Conservation (phyloP, 2,888 invertebrate species). For the Acrobasis repandana region DNA sequence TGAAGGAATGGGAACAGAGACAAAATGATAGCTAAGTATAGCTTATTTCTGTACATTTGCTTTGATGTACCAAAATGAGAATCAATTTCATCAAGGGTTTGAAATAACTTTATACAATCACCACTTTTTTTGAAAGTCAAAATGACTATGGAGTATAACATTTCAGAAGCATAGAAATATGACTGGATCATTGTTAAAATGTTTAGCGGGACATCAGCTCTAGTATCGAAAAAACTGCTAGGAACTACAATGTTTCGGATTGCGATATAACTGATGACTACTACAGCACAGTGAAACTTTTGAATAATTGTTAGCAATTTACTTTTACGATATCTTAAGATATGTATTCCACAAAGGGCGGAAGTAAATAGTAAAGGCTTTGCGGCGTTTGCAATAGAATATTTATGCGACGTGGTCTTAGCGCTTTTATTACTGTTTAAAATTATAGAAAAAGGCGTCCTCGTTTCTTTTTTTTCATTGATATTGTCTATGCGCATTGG, state of each 20-base stretch:
- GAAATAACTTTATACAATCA: constrained; percentile 46
- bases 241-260: background rate
- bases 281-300: background rate
- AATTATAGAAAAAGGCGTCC: background rate
- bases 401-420: background rate
- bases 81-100: constrained; percentile 48
- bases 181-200: constrained; percentile 50
- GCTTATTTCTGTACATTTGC: constrained; percentile 39
- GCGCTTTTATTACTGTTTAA: background rate
- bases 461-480: background rate
- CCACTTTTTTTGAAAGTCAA: constrained; percentile 43
- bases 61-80: constrained; percentile 41
- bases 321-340: constrained; percentile 3
- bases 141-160: constrained; percentile 42
- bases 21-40: constrained; percentile 39
- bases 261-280: background rate
- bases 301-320: background rate
- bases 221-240: background rate
- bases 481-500: background rate
- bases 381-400: constrained; percentile 3
- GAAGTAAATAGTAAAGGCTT: constrained; percentile 1
- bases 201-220: constrained; percentile 51
- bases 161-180: constrained; percentile 43
- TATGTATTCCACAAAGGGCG: constrained; percentile 8
- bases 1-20: constrained; percentile 38